Evolutionary conservation across 2,888 invertebrate species (phyloP).

Genomic region (Rhopalosiphum nymphaeae): DNA sequence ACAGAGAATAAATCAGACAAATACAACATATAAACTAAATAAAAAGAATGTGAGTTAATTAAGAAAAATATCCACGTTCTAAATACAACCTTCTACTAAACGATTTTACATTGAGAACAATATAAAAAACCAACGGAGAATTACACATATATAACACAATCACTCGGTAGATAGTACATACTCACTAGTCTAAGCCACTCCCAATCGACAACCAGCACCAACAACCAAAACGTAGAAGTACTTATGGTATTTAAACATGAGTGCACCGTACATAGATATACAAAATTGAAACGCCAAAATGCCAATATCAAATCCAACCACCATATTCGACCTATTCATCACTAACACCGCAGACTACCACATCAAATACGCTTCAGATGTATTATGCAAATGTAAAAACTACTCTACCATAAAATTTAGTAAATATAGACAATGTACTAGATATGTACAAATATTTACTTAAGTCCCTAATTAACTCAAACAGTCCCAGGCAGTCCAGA

Average conservation of each 20-base stretch:
- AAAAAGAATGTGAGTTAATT: neutral
- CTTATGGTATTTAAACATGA: neutral
- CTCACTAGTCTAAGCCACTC: neutral
- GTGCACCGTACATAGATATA: neutral
- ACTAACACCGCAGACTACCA: neutral
- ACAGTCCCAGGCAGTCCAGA: neutral
- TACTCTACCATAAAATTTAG: neutral
- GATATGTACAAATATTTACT: neutral
- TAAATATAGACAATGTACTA: neutral
- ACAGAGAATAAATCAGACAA: neutral
- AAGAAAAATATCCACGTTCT: neutral
- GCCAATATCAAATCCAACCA: neutral
- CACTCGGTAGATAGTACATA: neutral
- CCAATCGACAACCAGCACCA: neutral
- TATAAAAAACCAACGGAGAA: neutral
- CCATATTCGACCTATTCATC: neutral
- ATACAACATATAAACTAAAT: neutral
- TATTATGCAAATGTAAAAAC: neutral
- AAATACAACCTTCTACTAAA: neutral
- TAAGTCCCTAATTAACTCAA: neutral
- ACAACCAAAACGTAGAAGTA: neutral
- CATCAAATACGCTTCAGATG: neutral
- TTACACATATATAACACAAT: neutral
- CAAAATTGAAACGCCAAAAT: neutral
- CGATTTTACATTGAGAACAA: neutral